Percentiles rank a stretch among this genome's conserved stretches.
Evolutionary conservation across 1,140 invertebrate genomes (phyloP).

Genomic region (Eurosta solidaginis): DNA sequence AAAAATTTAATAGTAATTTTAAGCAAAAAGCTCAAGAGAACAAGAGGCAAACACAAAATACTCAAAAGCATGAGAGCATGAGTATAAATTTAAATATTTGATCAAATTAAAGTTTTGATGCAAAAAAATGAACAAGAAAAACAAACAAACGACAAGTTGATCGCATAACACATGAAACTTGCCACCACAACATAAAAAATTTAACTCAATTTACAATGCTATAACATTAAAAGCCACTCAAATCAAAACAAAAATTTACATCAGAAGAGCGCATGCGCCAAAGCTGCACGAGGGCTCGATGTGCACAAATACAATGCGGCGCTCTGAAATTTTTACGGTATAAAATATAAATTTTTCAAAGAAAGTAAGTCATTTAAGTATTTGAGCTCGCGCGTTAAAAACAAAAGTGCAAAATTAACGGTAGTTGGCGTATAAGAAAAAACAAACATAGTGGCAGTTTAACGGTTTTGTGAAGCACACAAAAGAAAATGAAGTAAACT

Average conservation of each 20-base stretch:
- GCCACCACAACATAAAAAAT: background rate
- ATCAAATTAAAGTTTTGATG: too few relatives aligned
- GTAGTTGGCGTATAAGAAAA: background rate
- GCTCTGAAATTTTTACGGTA: conserved; percentile 32
- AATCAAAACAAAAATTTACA: too few relatives aligned
- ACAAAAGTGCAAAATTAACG: conserved; percentile 31
- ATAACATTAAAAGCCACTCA: background rate
- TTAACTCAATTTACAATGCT: background rate
- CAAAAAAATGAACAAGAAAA: too few relatives aligned
- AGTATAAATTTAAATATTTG: background rate
- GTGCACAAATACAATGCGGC: background rate
- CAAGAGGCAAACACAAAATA: background rate
- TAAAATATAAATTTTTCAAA: conserved; percentile 37
- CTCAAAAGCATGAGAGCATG: background rate
- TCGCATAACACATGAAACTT: too few relatives aligned
- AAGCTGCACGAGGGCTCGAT: too few relatives aligned
- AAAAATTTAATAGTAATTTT: background rate
- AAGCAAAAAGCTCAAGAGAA: background rate
- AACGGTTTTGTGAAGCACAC: conserved; percentile 9
- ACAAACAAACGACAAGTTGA: background rate
- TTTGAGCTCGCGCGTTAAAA: conserved; percentile 34
- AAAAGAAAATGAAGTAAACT: conserved; percentile 8
- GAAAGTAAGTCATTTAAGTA: conserved; percentile 36
- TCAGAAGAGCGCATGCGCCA: background rate
- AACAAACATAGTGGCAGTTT: background rate